A percentile compares a stretch with the other conserved stretches of the same genome.
These are phyloP conservation scores for Tolmerus cingulatus DNA, from an alignment of 2,888 invertebrate genomes.

Conservation along the genomic window DNA sequence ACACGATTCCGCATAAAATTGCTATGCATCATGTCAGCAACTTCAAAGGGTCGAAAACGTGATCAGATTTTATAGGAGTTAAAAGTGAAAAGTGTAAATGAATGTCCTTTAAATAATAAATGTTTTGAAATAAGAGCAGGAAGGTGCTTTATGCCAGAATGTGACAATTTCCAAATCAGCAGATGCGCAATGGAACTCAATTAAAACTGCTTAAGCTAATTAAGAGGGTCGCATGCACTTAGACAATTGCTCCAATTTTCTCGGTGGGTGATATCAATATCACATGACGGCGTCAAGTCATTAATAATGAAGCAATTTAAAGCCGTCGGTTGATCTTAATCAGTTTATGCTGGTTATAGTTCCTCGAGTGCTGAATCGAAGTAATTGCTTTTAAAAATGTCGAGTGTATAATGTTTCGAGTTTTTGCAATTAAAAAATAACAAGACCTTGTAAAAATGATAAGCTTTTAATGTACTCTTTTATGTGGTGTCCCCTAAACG, in stretches of 20 bases:
- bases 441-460: no score
- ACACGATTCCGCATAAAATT: slow-evolving; percentile 72
- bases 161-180: not conserved
- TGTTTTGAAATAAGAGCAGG: not conserved
- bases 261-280: not conserved
- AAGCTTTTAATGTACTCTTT: no score
- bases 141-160: not conserved
- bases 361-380: not conserved
- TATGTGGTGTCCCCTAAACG: no score
- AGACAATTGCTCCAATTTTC: not conserved
- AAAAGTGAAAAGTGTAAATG: not conserved
- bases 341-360: not conserved
- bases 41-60: slow-evolving; percentile 15
- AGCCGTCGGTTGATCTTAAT: not conserved
- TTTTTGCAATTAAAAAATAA: not conserved
- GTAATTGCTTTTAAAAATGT: not conserved
- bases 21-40: slow-evolving; percentile 74
- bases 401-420: not conserved
- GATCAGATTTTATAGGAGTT: not conserved
- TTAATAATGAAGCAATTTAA: not conserved
- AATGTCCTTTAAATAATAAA: not conserved
- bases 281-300: not conserved
- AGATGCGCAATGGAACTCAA: slow-evolving; percentile 3
- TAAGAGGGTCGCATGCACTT: slow-evolving; percentile 13
- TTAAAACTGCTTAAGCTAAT: slow-evolving; percentile 42